phyloP scores from a whole-genome alignment of 2,797 vertebrate species.

The Borostomias antarcticus region DNA sequence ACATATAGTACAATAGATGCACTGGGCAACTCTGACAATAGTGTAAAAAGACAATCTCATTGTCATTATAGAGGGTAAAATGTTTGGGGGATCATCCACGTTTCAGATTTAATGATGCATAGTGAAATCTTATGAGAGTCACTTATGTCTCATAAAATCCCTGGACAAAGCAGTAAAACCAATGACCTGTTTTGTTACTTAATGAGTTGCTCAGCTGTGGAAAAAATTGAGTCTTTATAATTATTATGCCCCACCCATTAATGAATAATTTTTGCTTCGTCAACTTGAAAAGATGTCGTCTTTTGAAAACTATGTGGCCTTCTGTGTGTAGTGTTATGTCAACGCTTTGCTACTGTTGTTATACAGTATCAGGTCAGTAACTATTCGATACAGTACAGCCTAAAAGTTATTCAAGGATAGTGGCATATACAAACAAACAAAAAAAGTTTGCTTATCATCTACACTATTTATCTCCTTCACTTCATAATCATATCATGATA shows the following conservation, averaged over 20 bases:
- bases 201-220: slow-evolving; percentile 77
- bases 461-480: slow-evolving; percentile 4
- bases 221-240: slow-evolving; percentile 68
- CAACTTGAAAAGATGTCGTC: slow-evolving; percentile 24
- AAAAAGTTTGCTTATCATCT: background rate
- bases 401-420: background rate
- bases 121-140: slow-evolving; percentile 81
- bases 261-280: slow-evolving; percentile 52
- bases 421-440: background rate
- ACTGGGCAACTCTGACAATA: slow-evolving; percentile 45
- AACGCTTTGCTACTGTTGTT: no score
- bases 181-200: slow-evolving; percentile 82
- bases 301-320: slow-evolving; percentile 10
- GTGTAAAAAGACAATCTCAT: slow-evolving; percentile 69
- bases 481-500: background rate
- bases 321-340: no score
- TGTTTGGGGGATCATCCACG: slow-evolving; percentile 80
- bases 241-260: slow-evolving; percentile 49
- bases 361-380: no score
- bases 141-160: slow-evolving; percentile 83
- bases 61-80: slow-evolving; percentile 73
- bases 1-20: slow-evolving; percentile 25
- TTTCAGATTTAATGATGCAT: slow-evolving; percentile 82
- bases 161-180: slow-evolving; percentile 80
- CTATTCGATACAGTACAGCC: background rate